A percentile compares a stretch with the other conserved stretches of the same genome.
Conservation (phyloP, 2,113 vertebrate species). For the Beaufortia kweichowensis region DNA sequence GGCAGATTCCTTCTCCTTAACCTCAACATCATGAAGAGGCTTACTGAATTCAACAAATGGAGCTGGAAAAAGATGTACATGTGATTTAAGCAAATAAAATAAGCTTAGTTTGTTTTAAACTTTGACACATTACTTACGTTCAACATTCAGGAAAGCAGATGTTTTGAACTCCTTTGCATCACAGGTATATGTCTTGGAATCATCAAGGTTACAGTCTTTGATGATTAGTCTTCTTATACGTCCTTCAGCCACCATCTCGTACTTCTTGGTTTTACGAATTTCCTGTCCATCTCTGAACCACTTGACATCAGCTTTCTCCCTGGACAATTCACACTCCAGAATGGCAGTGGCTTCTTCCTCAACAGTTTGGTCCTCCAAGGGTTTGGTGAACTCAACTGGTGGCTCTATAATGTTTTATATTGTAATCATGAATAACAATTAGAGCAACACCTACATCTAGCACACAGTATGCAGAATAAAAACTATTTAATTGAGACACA, state of each 20-base stretch:
- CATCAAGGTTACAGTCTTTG: conserved; percentile 82
- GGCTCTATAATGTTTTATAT: conserved; percentile 79
- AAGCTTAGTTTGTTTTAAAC: conserved; percentile 9
- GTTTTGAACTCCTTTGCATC: conserved; percentile 94
- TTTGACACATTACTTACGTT: conserved; percentile 79
- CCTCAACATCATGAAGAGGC: conserved; percentile 90
- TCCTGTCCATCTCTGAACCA: conserved; percentile 95
- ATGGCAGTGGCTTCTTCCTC: conserved; percentile 91
- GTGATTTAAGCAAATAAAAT: not conserved
- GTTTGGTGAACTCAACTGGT: conserved; percentile 91
- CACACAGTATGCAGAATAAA: not conserved
- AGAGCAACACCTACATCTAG: not conserved
- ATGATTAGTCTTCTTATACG: conserved; percentile 88
- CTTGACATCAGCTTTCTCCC: conserved; percentile 88
- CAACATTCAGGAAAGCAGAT: conserved; percentile 94
- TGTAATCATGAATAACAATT: no score
- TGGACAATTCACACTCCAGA: conserved; percentile 93
- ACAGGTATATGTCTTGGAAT: conserved; percentile 90
- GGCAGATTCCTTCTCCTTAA: conserved; percentile 91
- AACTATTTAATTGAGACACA: not conserved
- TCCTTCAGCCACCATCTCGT: conserved; percentile 84
- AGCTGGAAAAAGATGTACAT: conserved; percentile 68
- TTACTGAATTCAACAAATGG: conserved; percentile 90
- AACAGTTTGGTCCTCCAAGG: conserved; percentile 95
- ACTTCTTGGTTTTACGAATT: conserved; percentile 94